Base-by-base conservation (phyloP, 1,140 invertebrate genomes). In the Drosophila aff. region DNA sequence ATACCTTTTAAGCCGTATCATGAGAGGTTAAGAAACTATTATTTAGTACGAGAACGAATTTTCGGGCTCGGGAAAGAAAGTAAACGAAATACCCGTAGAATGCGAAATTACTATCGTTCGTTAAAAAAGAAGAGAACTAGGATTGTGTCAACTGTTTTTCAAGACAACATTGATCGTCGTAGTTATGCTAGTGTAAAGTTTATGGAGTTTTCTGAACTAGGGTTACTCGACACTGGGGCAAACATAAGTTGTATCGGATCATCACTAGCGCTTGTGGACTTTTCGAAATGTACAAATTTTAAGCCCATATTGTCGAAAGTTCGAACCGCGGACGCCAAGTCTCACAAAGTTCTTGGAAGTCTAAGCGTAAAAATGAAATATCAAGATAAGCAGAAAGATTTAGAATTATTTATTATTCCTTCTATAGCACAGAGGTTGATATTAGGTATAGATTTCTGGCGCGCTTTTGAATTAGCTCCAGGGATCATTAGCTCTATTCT, bases 401-500 rank as follows among this genome's bases (percentile, higher is more conserved):
- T 47, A 10, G 55, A 61, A 33, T 15, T 47, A 6, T 61, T 33
- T 8, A 23, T 60, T 16, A 60, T 46, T 9, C 41, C n/a, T 33
- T 60, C 41, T 15, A 46, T 21, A 28, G n/a, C 58, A 2, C 58
- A 60, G 28, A 31, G n/a, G 31, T 46, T 46, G 18, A 46, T 60
- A 44, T n/a, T 46, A 46, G 28, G 58, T n/a, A 46, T 60, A 28
- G 58, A 46, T 21, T 46, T 60, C 28, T 60, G 58, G 18, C 58
- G 58, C 1, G 41, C 44, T 46, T 46, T 46, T 23, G 21, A 15
- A 23, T 23, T 46, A 23, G 44, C 41, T 13, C 28, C 58, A 1
- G n/a, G 58, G 5, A 46, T 18, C n/a, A 18, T 43, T 18, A 43
- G 41, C n/a, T 43, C n/a, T 4, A 43, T 43, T 10, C n/a, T 43